Base-by-base conservation (phyloP, 2,888 invertebrate genomes). In the Calliphora vomitoria region DNA sequence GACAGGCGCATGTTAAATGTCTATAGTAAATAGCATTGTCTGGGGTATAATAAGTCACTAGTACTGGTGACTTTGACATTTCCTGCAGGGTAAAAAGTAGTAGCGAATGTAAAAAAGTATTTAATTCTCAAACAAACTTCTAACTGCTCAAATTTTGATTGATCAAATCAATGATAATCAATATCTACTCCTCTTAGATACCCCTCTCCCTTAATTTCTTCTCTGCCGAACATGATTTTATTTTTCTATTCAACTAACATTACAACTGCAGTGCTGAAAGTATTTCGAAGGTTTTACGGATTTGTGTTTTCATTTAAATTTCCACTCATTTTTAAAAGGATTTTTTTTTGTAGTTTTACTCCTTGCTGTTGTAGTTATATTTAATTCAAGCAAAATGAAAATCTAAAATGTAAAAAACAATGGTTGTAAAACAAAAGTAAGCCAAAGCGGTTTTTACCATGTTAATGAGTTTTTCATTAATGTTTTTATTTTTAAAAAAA, bases 401-500 rank as follows among this genome's bases (percentile, higher is more conserved):
- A 80, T 58, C 18, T 4, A 38, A 6, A 66, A 85, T n/a, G 50
- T 11, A 58, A 58, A 11, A 35, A 64, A 58, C 64, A 84, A 68
- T 60, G 31, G 53, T 44, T 69, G 66, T 35, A 41, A 58, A 72
- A 78, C 58, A 78, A 71, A 78, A 78, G 60, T 78, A 81, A 81
- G 25, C 78, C 66, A 78, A 68, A 85, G 50, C 58, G 60, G 68
- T 85, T 78, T 83, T 79, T 66, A 50, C 85, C 47, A 79, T 82
- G 82, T 82, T 87, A 87, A 87, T 87, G 87, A 87, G 87, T 82
- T 84, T 83, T 87, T 83, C 83, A 87, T 84, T 81, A 80, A 76
- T 81, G 76, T 62, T 83, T 84, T 82, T 79, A 75, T 82, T 68
- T 62, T 25, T 20, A 64, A 76, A 75, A 76, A 75, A n/a, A 66